These are phyloP conservation scores for Lagocephalus sceleratus DNA, from an alignment of 2,797 vertebrate genomes.

Conservation along the genomic window DNA sequence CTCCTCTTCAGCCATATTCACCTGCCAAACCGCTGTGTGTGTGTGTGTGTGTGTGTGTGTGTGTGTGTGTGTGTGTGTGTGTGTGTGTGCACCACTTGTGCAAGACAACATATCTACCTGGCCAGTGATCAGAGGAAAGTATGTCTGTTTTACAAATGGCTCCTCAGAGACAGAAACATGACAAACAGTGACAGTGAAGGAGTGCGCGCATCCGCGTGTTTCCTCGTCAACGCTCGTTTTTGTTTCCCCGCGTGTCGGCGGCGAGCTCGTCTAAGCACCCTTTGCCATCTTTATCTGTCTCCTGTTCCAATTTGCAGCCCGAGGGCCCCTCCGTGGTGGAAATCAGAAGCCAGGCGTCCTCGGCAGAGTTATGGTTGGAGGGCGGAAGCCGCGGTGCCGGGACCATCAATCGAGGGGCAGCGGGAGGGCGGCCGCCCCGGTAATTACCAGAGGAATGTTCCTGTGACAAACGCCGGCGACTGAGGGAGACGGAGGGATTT, in stretches of 20 bases:
- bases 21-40: constrained; percentile 64
- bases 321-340: constrained; percentile 45
- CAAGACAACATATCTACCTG: constrained; percentile 46
- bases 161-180: constrained; percentile 52
- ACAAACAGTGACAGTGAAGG: constrained; percentile 53
- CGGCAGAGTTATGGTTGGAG: constrained; percentile 78
- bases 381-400: constrained; percentile 67
- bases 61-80: constrained; percentile 8
- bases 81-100: constrained; percentile 10
- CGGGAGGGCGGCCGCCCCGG: constrained; percentile 71
- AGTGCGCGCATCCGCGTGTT: constrained; percentile 35
- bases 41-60: constrained; percentile 32
- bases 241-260: constrained; percentile 19
- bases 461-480: constrained; percentile 70
- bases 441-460: constrained; percentile 81
- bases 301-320: constrained; percentile 67
- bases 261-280: constrained; percentile 39
- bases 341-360: constrained; percentile 51
- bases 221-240: constrained; percentile 44
- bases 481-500: constrained; percentile 52
- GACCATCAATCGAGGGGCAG: constrained; percentile 76
- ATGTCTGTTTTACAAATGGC: constrained; percentile 58
- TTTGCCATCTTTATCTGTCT: constrained; percentile 50
- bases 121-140: constrained; percentile 45
- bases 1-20: constrained; percentile 51